Percentiles rank a stretch among this genome's conserved stretches.
Evolutionary conservation across 2,888 invertebrate species (phyloP).

Genomic region (Hirtodrosophila cameraria): DNA sequence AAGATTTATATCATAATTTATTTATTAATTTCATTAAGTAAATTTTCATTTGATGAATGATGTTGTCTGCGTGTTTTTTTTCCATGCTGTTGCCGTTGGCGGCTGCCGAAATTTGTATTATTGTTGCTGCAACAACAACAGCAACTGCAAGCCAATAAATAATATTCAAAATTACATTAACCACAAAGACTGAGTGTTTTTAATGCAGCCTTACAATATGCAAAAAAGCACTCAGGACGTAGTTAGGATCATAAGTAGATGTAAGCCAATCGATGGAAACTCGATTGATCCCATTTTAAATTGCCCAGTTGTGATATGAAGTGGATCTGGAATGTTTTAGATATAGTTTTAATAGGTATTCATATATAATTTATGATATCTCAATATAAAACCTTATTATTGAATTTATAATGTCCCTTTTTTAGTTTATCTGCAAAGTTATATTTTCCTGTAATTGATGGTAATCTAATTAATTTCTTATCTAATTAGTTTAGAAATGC

Average conservation of each 20-base stretch:
- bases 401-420: too few species aligned
- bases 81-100: slow-evolving; percentile 46
- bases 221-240: slow-evolving; percentile 2
- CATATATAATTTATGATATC: too few species aligned
- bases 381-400: too few species aligned
- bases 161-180: slow-evolving; percentile 49
- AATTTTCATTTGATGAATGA: slow-evolving; percentile 75
- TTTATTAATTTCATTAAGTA: slow-evolving; percentile 80
- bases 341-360: too few species aligned
- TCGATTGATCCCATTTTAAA: too few species aligned
- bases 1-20: slow-evolving; percentile 81
- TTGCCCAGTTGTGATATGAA: neutral
- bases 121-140: slow-evolving; percentile 48
- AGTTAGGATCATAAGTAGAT: neutral
- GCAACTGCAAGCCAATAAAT: slow-evolving; percentile 55
- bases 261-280: too few species aligned
- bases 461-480: too few species aligned
- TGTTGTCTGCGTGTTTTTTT: slow-evolving; percentile 57
- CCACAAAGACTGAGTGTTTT: slow-evolving; percentile 49
- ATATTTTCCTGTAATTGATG: too few species aligned
- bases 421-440: too few species aligned
- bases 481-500: too few species aligned
- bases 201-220: slow-evolving; percentile 30
- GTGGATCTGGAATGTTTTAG: too few species aligned
- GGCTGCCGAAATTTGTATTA: slow-evolving; percentile 74